These are phyloP conservation scores for Caenorhabditis doughertyi DNA, from an alignment of 2,888 invertebrate species.

Conservation along the genomic window DNA sequence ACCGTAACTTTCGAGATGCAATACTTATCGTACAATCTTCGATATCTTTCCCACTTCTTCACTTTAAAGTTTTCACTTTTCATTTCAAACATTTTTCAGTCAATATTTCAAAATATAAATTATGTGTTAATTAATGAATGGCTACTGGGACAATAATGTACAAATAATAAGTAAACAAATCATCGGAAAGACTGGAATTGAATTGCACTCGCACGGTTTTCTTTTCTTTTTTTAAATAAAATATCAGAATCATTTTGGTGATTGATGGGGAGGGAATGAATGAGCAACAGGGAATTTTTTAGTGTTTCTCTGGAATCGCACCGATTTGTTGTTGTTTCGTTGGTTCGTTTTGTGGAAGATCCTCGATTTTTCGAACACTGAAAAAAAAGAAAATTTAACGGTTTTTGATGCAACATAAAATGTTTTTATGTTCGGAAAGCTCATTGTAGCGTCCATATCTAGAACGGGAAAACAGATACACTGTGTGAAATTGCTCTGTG, in stretches of 20 bases:
- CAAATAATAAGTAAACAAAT: conserved; percentile 1
- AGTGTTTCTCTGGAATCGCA: conserved; percentile 48
- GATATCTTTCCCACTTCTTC: too few relatives aligned
- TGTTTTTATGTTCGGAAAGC: too few relatives aligned
- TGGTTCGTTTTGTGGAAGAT: conserved; percentile 3
- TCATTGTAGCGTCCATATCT: too few relatives aligned
- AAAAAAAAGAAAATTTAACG: neutral
- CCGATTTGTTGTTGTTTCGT: conserved; percentile 25
- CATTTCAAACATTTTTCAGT: neutral
- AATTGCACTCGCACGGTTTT: conserved; percentile 35
- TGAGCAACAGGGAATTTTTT: neutral
- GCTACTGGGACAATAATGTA: conserved; percentile 1
- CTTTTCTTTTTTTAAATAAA: neutral
- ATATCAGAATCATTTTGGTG: neutral
- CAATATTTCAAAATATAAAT: neutral
- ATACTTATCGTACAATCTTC: too few relatives aligned
- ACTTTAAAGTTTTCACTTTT: neutral
- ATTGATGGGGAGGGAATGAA: neutral
- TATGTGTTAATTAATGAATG: too few relatives aligned
- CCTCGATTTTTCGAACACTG: conserved; percentile 53
- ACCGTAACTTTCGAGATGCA: too few relatives aligned
- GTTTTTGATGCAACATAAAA: neutral
- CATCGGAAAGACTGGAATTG: conserved; percentile 51
- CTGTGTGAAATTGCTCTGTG: too few relatives aligned
- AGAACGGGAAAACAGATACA: too few relatives aligned